Percentiles rank a stretch among this genome's conserved stretches.
Evolutionary conservation across 2,888 invertebrate genomes (phyloP).

Genomic region (Andrena bucephala): DNA sequence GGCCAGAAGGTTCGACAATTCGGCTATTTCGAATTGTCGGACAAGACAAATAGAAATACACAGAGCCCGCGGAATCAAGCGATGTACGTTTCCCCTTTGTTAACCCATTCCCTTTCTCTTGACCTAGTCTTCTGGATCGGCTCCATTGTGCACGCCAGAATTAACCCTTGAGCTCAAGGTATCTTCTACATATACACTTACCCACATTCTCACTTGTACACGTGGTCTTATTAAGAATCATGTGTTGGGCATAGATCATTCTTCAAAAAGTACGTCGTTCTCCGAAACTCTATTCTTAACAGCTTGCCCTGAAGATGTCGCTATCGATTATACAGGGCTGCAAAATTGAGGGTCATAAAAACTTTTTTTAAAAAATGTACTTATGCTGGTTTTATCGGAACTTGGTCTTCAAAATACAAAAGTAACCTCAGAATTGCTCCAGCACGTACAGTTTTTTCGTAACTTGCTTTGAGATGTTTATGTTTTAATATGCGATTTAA

Average conservation of each 20-base stretch:
- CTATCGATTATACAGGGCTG: no score
- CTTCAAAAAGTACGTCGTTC: constrained; percentile 36
- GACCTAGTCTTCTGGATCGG: constrained; percentile 70
- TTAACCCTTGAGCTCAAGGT: constrained; percentile 69
- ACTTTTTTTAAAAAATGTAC: no score
- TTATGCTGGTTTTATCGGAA: no score
- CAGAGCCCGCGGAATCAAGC: constrained; percentile 28
- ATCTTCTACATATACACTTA: constrained; percentile 24
- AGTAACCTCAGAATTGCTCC: no score
- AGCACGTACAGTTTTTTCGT: no score
- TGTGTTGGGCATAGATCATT: constrained; percentile 10
- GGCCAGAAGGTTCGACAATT: constrained; percentile 25
- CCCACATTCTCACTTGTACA: background rate
- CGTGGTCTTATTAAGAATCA: constrained; percentile 27
- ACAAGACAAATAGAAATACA: constrained; percentile 55
- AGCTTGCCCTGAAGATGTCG: no score
- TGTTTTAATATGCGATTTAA: no score
- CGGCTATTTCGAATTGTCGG: constrained; percentile 39
- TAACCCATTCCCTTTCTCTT: constrained; percentile 70
- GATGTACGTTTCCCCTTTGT: constrained; percentile 64
- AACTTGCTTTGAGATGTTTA: no score
- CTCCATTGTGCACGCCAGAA: constrained; percentile 66
- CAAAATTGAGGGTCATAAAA: no score
- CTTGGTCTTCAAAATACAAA: no score
- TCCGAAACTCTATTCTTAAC: background rate